Percentiles rank a stretch among this genome's conserved stretches.
phyloP scores from a whole-genome alignment of 1,140 invertebrate species.

The Aplysia californica region DNA sequence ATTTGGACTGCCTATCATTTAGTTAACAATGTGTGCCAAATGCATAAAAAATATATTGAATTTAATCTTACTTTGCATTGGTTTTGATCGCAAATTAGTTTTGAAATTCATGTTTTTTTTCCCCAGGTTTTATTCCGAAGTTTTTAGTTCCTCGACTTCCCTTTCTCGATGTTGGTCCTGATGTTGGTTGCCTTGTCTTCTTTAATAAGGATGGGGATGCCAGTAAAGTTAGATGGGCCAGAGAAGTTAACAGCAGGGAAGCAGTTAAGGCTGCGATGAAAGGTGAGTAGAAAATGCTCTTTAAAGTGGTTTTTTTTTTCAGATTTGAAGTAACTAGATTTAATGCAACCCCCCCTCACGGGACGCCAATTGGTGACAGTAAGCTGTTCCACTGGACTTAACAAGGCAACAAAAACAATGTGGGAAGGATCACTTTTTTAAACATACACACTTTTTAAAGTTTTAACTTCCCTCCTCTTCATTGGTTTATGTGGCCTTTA shows the following conservation, averaged over 20 bases:
- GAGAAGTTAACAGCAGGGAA: slow-evolving; percentile 80
- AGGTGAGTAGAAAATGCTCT: slow-evolving; percentile 60
- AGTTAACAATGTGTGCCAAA: too few species aligned
- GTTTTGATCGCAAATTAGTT: too few species aligned
- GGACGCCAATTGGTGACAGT: neutral
- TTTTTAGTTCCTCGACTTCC: slow-evolving; percentile 46
- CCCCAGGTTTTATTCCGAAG: slow-evolving; percentile 50
- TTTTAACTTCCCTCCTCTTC: neutral
- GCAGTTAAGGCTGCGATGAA: slow-evolving; percentile 74
- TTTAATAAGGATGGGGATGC: slow-evolving; percentile 71
- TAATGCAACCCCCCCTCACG: too few species aligned
- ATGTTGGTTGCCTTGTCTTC: slow-evolving; percentile 49
- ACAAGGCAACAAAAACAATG: neutral
- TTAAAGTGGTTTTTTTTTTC: neutral
- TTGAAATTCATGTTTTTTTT: too few species aligned
- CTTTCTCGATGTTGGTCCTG: slow-evolving; percentile 47
- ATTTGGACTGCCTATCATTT: too few species aligned
- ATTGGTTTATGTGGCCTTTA: too few species aligned
- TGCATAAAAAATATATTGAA: too few species aligned
- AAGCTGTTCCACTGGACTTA: too few species aligned
- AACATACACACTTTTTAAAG: neutral
- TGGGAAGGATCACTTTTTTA: neutral
- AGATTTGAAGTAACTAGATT: too few species aligned
- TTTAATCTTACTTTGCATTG: too few species aligned
- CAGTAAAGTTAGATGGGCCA: slow-evolving; percentile 83